Percentiles rank a stretch among this genome's conserved stretches.
These are phyloP conservation scores for Myiopsitta monachus DNA, from an alignment of 2,113 vertebrate genomes.

Conservation along the genomic window DNA sequence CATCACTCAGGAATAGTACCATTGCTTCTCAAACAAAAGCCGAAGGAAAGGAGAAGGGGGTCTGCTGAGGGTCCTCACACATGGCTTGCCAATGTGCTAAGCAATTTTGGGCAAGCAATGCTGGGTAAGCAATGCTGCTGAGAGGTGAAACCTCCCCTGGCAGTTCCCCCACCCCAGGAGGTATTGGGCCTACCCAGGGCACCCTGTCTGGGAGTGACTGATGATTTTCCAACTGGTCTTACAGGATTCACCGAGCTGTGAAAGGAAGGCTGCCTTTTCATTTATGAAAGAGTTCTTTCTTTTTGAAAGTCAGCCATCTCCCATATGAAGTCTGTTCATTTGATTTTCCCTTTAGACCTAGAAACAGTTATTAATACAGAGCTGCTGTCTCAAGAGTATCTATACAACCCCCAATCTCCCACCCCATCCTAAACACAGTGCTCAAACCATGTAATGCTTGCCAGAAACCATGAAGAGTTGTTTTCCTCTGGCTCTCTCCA, in stretches of 20 bases:
- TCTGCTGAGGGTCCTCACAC: not conserved
- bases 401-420: not conserved
- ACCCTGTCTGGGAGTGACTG: accelerated
- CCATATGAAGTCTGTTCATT: not conserved
- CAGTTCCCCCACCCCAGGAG: not conserved
- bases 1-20: not conserved
- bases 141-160: not conserved
- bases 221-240: not conserved
- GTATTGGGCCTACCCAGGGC: not conserved
- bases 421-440: not conserved
- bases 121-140: not conserved
- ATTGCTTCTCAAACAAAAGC: not conserved
- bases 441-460: accelerated
- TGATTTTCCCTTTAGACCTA: not conserved
- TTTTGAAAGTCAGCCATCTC: not conserved
- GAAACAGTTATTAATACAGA: not conserved
- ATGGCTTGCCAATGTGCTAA: not conserved
- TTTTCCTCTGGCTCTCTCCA: not conserved
- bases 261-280: not conserved
- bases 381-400: not conserved
- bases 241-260: not conserved
- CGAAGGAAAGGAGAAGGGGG: not conserved
- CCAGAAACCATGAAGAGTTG: not conserved
- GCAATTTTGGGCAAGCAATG: too few species aligned
- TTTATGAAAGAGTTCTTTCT: not conserved